Evolutionary conservation across 2,797 vertebrate genomes (phyloP).

Genomic region (Ctenopoma kingsleyae): DNA sequence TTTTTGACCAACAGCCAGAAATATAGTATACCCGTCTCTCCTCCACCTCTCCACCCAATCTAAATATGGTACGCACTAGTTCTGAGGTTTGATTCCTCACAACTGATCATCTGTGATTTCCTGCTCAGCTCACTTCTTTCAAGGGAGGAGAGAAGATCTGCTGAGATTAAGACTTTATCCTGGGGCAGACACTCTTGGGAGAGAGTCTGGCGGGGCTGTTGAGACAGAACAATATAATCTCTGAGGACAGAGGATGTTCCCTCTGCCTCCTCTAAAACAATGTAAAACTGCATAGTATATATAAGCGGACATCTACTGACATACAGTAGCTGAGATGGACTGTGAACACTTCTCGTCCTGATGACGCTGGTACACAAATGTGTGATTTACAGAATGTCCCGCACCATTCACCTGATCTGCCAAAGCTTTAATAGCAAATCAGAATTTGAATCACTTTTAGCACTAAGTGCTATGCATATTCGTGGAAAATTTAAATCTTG

Average conservation of each 20-base stretch:
- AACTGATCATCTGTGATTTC: conserved; percentile 64
- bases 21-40: conserved; percentile 69
- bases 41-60: conserved; percentile 63
- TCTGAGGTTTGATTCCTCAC: conserved; percentile 61
- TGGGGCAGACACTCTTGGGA: conserved; percentile 27
- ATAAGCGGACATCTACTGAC: conserved; percentile 37
- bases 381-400: conserved; percentile 44
- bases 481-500: neutral
- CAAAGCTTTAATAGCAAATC: conserved; percentile 40
- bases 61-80: conserved; percentile 65
- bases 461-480: conserved; percentile 28
- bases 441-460: conserved; percentile 31
- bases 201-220: conserved; percentile 28
- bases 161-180: conserved; percentile 52
- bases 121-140: conserved; percentile 37
- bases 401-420: conserved; percentile 33
- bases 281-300: conserved; percentile 18
- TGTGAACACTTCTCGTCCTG: conserved; percentile 46
- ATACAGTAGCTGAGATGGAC: conserved; percentile 34
- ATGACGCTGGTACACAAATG: conserved; percentile 56
- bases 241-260: conserved; percentile 39
- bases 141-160: conserved; percentile 51
- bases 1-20: conserved; percentile 75
- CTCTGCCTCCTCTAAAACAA: conserved; percentile 35
- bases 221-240: conserved; percentile 35